Conservation (phyloP, 2,797 vertebrate species). For the Pangasius macronema region DNA sequence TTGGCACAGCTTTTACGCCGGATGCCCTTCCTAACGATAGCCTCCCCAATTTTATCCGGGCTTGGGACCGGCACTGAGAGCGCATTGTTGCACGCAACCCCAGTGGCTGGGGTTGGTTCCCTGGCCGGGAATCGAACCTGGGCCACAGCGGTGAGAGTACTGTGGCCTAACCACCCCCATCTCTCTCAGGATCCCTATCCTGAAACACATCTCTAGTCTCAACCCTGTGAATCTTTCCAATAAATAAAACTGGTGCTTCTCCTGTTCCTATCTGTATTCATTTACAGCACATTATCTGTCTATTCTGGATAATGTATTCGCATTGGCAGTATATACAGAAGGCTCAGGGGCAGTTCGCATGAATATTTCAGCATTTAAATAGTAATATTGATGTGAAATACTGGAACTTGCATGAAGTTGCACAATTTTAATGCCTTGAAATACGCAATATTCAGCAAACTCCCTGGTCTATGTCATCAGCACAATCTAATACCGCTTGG, state of each 20-base stretch:
- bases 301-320: not conserved
- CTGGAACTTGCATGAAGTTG: not conserved
- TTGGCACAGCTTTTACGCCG: too few relatives aligned
- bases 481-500: constrained; percentile 46
- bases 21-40: too few relatives aligned
- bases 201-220: not conserved
- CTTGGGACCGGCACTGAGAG: too few relatives aligned
- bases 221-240: not conserved
- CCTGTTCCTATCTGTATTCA: not conserved
- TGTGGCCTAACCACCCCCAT: too few relatives aligned
- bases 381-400: not conserved
- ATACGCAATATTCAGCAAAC: constrained; percentile 1
- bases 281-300: not conserved
- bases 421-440: not conserved
- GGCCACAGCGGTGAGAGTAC: too few relatives aligned
- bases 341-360: not conserved
- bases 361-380: not conserved
- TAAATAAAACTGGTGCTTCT: not conserved
- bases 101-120: too few relatives aligned
- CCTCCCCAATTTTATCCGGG: too few relatives aligned
- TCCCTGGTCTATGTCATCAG: not conserved
- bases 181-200: not conserved
- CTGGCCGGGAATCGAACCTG: too few relatives aligned
- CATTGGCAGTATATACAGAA: not conserved
- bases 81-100: too few relatives aligned